These are phyloP conservation scores for Zaprionus tsacasi DNA, from an alignment of 1,140 invertebrate species.

Conservation along the genomic window DNA sequence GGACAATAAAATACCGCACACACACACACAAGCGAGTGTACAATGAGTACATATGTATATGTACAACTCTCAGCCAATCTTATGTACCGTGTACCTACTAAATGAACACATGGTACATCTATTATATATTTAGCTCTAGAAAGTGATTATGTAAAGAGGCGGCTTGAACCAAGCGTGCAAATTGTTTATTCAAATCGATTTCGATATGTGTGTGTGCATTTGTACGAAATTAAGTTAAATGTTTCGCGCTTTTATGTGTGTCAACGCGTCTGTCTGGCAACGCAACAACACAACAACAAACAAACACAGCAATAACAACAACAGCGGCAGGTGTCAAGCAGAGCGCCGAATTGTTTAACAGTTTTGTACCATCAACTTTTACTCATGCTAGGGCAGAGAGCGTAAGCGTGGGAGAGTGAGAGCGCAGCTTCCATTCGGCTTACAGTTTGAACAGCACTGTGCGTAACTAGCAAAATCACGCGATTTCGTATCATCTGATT, in stretches of 20 bases:
- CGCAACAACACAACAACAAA: constrained; percentile 24
- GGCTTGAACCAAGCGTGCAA: constrained; percentile 58
- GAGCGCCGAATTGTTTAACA: constrained; percentile 1
- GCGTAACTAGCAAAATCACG: constrained; percentile 56
- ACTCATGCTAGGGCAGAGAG: background rate
- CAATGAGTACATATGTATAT: background rate
- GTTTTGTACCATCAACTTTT: background rate
- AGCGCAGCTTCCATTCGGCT: constrained; percentile 27
- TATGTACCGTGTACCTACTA: background rate
- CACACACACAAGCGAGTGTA: background rate
- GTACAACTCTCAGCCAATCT: background rate
- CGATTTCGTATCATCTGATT: constrained; percentile 70
- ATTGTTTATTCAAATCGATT: constrained; percentile 78
- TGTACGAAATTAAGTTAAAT: constrained; percentile 56
- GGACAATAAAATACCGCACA: constrained; percentile 27
- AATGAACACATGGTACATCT: background rate
- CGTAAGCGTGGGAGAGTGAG: background rate
- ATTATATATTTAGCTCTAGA: constrained; percentile 6
- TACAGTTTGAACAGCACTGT: constrained; percentile 38
- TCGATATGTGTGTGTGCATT: background rate
- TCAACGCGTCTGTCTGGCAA: constrained; percentile 41
- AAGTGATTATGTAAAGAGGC: constrained; percentile 64
- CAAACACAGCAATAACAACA: background rate
- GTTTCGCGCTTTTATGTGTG: constrained; percentile 61
- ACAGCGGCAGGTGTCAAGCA: constrained; percentile 10